Evolutionary conservation across 2,888 invertebrate species (phyloP), one percentile per base, ranked within the genome.

Genomic region (Apodemia duryi): DNA sequence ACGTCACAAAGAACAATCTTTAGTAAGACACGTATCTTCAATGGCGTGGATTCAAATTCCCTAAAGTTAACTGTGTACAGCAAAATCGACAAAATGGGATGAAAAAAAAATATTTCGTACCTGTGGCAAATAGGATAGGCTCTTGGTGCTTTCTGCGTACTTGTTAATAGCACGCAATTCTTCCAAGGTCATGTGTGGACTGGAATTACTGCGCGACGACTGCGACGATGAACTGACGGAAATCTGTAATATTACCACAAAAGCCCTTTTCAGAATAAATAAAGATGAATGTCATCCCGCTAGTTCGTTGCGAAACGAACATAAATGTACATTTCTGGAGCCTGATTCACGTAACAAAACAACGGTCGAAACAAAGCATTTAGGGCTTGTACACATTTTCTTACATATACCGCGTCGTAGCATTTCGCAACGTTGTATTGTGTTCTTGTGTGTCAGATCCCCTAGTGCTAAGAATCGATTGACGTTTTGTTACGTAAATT

Each of bases 91-190:
- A 46, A n/a, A n/a, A n/a, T 21, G 6, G 9, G 5, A 11, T 7
- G 0, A n/a, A 5, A n/a, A n/a, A n/a, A 38, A 9, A 3, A 32
- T 46, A 32, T 41, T 10, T 46, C 92, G 91, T 94, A 97, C 97
- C 95, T 97, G 97, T 72, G 97, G 97, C 80, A 98, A 93, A 88
- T 97, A 98, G 77, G 97, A 96, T 78, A 98, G 94, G 85, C 97
- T 97, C 86, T 97, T 96, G 68, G 97, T 97, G 87, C 97, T 97
- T 91, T 97, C 97, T 32, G 97, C 97, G 85, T 97, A 97, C 78
- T 96, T 95, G 93, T 97, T 97, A 76, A 97, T 96, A 69, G 96
- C 97, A 71, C 96, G 93, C 64, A 97, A 91, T 84, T 97, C 97
- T 74, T 97, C 97, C 77, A 97, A 88, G 13, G 97, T 97, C 86